Base-by-base conservation (phyloP, 2,797 vertebrate genomes). In the Hippopotamyrus pictus region DNA sequence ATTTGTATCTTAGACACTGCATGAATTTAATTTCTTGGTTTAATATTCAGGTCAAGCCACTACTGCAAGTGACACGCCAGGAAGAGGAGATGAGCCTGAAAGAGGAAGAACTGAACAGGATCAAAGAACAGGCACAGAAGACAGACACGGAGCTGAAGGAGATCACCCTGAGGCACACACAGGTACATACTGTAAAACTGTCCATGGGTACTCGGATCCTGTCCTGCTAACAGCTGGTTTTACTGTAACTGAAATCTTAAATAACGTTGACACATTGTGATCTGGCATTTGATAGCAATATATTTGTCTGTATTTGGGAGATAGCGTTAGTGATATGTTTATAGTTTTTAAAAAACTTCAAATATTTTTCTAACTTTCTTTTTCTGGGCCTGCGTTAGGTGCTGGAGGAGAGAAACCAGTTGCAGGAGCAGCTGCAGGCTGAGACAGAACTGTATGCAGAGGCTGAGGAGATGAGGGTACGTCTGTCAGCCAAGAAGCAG, bases 61-160 rank as follows among this genome's bases (percentile, higher is more conserved):
- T 99, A 91, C 96, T 99, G 88, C 98, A 99, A 94, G 98, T 99
- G 92, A 98, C 98, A 0, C 94, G 98, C 73, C 98, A 99, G 93
- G 98, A 99, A 90, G 98, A 99, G 91, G 98, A 99, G 94, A 98
- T 99, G 97, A 93, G 96, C 92, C 94, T 97, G 88, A 99, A 99
- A 91, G 98, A 99, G 0, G 98, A 99, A 0, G 98, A 99, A 91
- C 94, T 99, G 88, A 93, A 93, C 46, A 96, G 90, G 94, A 96
- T 95, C 85, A 98, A 96, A 94, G 98, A 99, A 90, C 92, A 94
- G 88, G 96, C 97, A 51, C 69, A 93, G 90, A 99, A 97, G 94
- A 93, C 95, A 82, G 97, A 99, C 94, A 89, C 89, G 0, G 97
- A 98, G 94, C 93, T 99, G 91, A 97, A 97, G 92, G 98, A 99